Base-by-base conservation (phyloP, 2,888 invertebrate species). In the Heliconius sara region DNA sequence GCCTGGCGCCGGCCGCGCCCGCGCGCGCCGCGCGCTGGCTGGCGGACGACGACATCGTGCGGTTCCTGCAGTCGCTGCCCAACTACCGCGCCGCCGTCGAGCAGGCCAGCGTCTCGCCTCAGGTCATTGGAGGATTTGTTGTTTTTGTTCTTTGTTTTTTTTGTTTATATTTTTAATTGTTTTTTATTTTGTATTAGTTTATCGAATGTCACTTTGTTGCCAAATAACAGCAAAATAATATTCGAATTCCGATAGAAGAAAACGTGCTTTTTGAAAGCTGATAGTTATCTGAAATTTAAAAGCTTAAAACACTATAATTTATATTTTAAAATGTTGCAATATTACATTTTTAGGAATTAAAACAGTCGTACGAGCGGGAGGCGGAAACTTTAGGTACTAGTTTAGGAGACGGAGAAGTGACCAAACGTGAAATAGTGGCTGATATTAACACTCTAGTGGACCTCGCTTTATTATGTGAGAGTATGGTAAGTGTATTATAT, bases 311-410 rank as follows among this genome's bases (percentile, higher is more conserved):
- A 39, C 9, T 39, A 39, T 10, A 1, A 39, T 9, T 10, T 39
- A 39, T 39, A 10, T 39, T 39, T 39, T 39, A 39, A 52, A 16
- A 19, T 52, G 19, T 52, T 52, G 6, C 47, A 52, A 52, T n/a
- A 25, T 25, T 75, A 39, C 25, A 71, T 70, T 47, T 73, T 72
- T 85, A 94, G 94, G 95, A 94, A 79, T 82, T 95, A 79, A 91
- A 92, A 72, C 92, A 92, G 80, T 93, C 94, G 0, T 95, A 94
- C 84, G 92, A 92, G 81, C 97, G 98, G 77, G 99, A 99, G 91
- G 98, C 99, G 0, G 98, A 98, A 90, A 99, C 99, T 88, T 95
- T 99, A 16, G 99, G 98, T 25, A 97, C 98, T 79, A 99, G 99
- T 89, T 94, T 99, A 27, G 98, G 98, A 7, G 98, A 99, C 89